These are phyloP conservation scores for Gadopsis marmoratus DNA, from an alignment of 2,797 vertebrate species.

Conservation along the genomic window DNA sequence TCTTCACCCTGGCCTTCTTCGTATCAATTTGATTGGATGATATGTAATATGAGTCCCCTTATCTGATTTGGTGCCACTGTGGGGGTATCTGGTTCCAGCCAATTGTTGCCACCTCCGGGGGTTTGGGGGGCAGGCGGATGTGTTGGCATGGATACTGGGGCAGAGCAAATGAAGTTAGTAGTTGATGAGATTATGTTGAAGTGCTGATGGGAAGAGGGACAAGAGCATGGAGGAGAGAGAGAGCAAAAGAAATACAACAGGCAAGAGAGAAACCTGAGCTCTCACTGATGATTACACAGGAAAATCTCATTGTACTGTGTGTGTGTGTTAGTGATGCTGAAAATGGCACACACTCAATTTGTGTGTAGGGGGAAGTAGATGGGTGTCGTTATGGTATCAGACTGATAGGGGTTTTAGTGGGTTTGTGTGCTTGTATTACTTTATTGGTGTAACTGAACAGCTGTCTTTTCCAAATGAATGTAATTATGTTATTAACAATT, in stretches of 20 bases:
- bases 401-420: not conserved
- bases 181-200: constrained; percentile 97
- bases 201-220: constrained; percentile 92
- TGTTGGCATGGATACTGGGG: constrained; percentile 95
- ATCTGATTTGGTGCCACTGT: constrained; percentile 95
- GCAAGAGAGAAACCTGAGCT: constrained; percentile 75
- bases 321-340: constrained; percentile 15
- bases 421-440: constrained; percentile 51
- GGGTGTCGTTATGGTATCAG: constrained; percentile 5
- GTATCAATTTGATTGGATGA: constrained; percentile 94
- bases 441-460: constrained; percentile 73
- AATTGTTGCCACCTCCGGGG: constrained; percentile 94
- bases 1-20: constrained; percentile 63
- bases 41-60: constrained; percentile 92
- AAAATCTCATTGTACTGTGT: constrained; percentile 46
- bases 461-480: constrained; percentile 75
- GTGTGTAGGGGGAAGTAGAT: constrained; percentile 26
- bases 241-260: constrained; percentile 49
- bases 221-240: constrained; percentile 63
- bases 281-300: constrained; percentile 43
- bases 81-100: constrained; percentile 96
- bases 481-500: constrained; percentile 78
- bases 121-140: constrained; percentile 86
- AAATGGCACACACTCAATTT: constrained; percentile 32
- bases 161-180: constrained; percentile 96